A percentile compares a stretch with the other conserved stretches of the same genome.
These are phyloP conservation scores for Serilophus lunatus DNA, from an alignment of 2,113 vertebrate species.

Conservation along the genomic window DNA sequence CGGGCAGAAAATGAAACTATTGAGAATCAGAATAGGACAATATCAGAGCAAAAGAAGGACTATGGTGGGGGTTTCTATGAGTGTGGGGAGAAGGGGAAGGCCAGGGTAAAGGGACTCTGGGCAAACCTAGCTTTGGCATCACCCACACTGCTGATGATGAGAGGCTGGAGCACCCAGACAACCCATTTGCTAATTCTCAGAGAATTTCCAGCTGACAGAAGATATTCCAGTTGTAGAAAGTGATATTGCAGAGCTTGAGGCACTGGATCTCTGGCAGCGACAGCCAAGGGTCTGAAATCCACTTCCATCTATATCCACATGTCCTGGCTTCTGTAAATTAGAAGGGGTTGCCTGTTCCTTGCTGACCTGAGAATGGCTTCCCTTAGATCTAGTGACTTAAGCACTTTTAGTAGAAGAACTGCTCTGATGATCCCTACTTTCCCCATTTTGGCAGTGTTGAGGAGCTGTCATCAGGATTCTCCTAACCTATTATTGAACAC, in stretches of 20 bases:
- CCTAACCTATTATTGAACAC: not conserved
- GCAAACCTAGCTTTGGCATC: not conserved
- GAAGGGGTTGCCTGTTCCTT: not conserved
- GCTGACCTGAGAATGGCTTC: not conserved
- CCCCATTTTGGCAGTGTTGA: not conserved
- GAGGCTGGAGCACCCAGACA: not conserved
- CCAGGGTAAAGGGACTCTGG: not conserved
- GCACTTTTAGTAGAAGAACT: not conserved
- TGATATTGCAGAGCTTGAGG: not conserved
- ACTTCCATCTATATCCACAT: not conserved
- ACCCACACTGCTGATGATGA: accelerated
- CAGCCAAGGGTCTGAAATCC: not conserved
- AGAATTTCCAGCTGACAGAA: not conserved
- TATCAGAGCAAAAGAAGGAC: not conserved
- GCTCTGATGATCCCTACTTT: not conserved
- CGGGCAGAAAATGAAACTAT: not conserved
- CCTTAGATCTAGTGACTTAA: not conserved
- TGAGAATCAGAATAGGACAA: not conserved
- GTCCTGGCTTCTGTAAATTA: not conserved
- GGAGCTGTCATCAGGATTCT: constrained; percentile 24
- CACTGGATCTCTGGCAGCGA: not conserved
- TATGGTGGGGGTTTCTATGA: accelerated
- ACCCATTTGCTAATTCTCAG: accelerated
- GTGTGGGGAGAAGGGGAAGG: not conserved
- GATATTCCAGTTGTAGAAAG: not conserved